Percentiles rank a stretch among this genome's conserved stretches.
Conservation (phyloP, 2,888 invertebrate genomes). For the Lamellibrachia columna region DNA sequence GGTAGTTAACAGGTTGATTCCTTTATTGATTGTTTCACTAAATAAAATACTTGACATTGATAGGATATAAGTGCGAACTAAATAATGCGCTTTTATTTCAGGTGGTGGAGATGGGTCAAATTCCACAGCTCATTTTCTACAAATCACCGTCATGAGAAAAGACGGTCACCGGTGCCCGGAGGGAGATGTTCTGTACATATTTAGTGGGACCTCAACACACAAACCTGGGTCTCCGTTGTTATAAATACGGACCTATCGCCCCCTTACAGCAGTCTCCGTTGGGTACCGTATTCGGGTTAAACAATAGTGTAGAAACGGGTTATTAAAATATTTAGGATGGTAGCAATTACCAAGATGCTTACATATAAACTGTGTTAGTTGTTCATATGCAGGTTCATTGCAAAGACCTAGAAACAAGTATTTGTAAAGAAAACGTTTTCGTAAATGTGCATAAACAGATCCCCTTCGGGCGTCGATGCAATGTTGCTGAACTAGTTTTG, state of each 20-base stretch:
- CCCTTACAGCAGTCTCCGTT: background rate
- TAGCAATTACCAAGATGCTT: background rate
- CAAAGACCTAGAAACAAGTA: background rate
- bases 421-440: background rate
- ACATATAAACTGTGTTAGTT: background rate
- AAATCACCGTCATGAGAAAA: background rate
- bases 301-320: background rate
- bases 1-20: too few relatives aligned
- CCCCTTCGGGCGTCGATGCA: background rate
- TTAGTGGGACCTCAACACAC: background rate
- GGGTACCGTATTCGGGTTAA: background rate
- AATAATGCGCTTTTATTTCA: background rate
- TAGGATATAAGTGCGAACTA: background rate
- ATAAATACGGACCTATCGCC: background rate
- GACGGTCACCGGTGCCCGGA: background rate
- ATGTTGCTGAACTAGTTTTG: background rate
- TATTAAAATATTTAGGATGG: background rate
- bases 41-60: too few relatives aligned
- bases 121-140: background rate
- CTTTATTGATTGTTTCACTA: too few relatives aligned
- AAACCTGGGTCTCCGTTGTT: background rate
- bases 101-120: background rate
- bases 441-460: background rate
- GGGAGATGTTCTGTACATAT: background rate
- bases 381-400: background rate